A percentile compares a stretch with the other conserved stretches of the same genome.
These are phyloP conservation scores for Campylorhamphus procurvoides DNA, from an alignment of 2,113 vertebrate species.

Conservation along the genomic window DNA sequence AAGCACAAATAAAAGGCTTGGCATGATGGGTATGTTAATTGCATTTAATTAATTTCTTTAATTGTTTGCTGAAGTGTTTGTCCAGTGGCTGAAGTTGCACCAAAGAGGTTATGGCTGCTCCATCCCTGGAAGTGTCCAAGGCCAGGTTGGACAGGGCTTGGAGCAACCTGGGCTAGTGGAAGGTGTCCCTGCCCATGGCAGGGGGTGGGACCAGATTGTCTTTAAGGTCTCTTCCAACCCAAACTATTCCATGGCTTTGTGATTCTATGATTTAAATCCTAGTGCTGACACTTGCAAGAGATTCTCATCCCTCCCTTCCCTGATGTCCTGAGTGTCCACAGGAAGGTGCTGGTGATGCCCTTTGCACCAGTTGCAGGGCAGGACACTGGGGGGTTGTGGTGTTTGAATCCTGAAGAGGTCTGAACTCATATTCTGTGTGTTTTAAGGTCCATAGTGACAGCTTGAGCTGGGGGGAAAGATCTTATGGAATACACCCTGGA, in stretches of 20 bases:
- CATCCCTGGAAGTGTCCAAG: background rate
- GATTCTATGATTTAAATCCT: too few species aligned
- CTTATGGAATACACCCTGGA: too few species aligned
- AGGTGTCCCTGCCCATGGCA: background rate
- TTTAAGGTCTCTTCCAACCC: background rate
- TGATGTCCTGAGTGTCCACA: too few species aligned
- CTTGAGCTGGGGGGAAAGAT: background rate
- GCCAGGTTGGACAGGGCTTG: background rate
- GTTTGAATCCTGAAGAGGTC: too few species aligned
- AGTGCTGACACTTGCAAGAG: too few species aligned
- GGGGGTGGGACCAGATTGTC: accelerated
- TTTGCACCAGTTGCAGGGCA: too few species aligned
- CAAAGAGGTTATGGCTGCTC: background rate
- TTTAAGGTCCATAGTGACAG: too few species aligned
- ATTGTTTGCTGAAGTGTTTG: background rate
- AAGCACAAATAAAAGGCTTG: background rate
- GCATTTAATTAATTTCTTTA: background rate
- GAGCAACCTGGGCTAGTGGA: background rate
- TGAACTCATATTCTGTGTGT: too few species aligned
- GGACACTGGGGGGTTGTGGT: too few species aligned
- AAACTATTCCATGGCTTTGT: background rate
- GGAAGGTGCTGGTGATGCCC: too few species aligned
- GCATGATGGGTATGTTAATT: background rate
- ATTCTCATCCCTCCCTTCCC: background rate
- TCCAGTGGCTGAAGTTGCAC: background rate